Evolutionary conservation across 2,113 vertebrate species (phyloP), one percentile per base, ranked within the genome.

Genomic region (Silurus asotus): DNA sequence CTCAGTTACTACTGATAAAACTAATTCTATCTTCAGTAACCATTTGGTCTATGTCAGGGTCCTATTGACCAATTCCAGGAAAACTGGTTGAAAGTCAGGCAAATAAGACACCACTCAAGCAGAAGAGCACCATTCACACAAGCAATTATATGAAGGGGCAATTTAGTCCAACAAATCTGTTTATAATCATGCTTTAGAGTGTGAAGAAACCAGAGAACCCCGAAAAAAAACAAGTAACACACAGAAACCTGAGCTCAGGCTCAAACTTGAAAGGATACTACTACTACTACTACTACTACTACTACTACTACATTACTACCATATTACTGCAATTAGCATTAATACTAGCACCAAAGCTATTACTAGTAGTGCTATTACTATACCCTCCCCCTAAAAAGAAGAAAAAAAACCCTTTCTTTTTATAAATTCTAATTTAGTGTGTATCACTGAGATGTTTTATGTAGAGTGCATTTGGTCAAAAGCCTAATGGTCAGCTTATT

Each of bases 401-500:
- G 37, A 37, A 37, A 37, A 37, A 37, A 2, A 37, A 37, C 37
- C 37, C 37, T 28, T n/a, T 45, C 19, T 14, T 61, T 84, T 84
- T 75, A 62, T 69, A 90, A 20, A 84, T 91, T 90, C 87, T 89
- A 0, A 48, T 88, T 90, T 84, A 83, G 82, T 90, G 85, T 89
- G 87, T 91, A 83, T 85, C 92, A 92, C 89, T 92, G 88, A 90
- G 88, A 91, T 88, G 85, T 92, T 61, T 83, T 59, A 77, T 80
- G 86, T 93, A 88, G 81, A 59, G 80, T 91, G 92, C 83, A 74
- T 90, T 87, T 82, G 91, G 91, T 91, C 88, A 91, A 89, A 91
- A 89, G 74, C 87, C 91, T 93, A 95, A 96, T 94, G 91, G 93
- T 92, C 86, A 84, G 88, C 88, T 91, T 94, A 90, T 93, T 89